Conservation (phyloP, 1,140 invertebrate species). For the Hermetia illucens region DNA sequence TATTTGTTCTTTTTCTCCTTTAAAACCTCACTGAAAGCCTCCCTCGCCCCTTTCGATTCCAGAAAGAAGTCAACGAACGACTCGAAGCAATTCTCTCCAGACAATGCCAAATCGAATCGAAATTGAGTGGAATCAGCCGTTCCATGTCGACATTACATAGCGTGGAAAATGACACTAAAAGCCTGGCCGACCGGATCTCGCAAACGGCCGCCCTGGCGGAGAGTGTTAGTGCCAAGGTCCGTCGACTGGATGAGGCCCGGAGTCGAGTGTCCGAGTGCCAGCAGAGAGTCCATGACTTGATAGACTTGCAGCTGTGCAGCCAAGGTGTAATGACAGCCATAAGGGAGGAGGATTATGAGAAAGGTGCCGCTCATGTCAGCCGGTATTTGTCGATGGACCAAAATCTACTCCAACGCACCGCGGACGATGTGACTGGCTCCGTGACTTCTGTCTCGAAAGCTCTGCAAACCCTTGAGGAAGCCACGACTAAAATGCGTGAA, state of each 20-base stretch:
- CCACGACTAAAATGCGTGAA: conserved; percentile 46
- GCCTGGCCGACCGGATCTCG: conserved; percentile 69
- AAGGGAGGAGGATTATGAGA: conserved; percentile 78
- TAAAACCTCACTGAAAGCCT: too few species aligned
- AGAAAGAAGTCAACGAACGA: conserved; percentile 36
- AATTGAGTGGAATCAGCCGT: conserved; percentile 36
- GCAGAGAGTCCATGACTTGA: conserved; percentile 85
- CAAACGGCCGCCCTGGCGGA: conserved; percentile 80
- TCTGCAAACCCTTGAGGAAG: conserved; percentile 72
- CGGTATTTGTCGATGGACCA: conserved; percentile 93
- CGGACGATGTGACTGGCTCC: conserved; percentile 52
- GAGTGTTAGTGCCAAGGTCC: conserved; percentile 92
- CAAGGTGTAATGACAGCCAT: conserved; percentile 89
- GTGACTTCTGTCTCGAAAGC: conserved; percentile 32
- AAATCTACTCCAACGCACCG: conserved; percentile 63
- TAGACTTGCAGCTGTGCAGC: conserved; percentile 90
- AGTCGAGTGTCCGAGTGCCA: conserved; percentile 89
- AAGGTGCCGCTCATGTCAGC: conserved; percentile 90
- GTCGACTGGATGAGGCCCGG: conserved; percentile 83
- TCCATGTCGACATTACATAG: conserved; percentile 41
- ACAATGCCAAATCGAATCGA: conserved; percentile 40
- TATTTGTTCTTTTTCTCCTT: conserved; percentile 2
- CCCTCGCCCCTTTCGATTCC: background rate
- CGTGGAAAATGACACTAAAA: conserved; percentile 51
- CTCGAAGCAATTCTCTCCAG: conserved; percentile 36